Evolutionary conservation across 2,797 vertebrate species (phyloP), one percentile per base, ranked within the genome.

Genomic region (Okamejei kenojei): DNA sequence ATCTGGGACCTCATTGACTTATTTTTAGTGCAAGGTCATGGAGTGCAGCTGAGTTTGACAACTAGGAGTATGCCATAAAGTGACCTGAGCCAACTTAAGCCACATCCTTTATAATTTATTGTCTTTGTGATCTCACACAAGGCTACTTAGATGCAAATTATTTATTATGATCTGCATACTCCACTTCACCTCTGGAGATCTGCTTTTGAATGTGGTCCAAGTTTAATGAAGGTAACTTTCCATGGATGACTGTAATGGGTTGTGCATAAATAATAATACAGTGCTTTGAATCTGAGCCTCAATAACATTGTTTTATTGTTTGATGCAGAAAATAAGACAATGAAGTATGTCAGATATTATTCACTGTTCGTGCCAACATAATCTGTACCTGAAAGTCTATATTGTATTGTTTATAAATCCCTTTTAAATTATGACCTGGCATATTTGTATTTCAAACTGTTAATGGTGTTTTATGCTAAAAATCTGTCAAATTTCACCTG

Each of bases 221-320:
- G 23, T 29, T 71, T 92, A 92, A 92, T 92, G 88, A 92, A 92
- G 71, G 84, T 88, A 88, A 88, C 84, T 88, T 88, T 88, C 63
- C 84, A 21, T 17, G 26, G 71, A 38, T n/a, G 90, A 76, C 35
- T 92, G 23, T 92, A 74, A 58, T 92, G 15, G 90, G 38, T 74
- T 74, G 71, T 92, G 38, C 26, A 29, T 76, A 74, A 92, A 54
- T 92, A 26, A 92, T 29, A 74, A 74, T 76, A 54, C 13, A 38
- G 68, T 17, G 26, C 21, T 54, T 23, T 32, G 1, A 74, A 54
- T 38, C 35, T 92, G 71, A 54, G 58, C 23, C 35, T 54, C 35
- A 92, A 76, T 32, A 76, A 54, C 71, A 73, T 65, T 26, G 21
- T 74, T 11, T 38, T 71, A 58, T 6, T 38, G 35, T 45, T 90